Base-by-base conservation (phyloP, 2,797 vertebrate genomes). In the Eospalax fontanierii region DNA sequence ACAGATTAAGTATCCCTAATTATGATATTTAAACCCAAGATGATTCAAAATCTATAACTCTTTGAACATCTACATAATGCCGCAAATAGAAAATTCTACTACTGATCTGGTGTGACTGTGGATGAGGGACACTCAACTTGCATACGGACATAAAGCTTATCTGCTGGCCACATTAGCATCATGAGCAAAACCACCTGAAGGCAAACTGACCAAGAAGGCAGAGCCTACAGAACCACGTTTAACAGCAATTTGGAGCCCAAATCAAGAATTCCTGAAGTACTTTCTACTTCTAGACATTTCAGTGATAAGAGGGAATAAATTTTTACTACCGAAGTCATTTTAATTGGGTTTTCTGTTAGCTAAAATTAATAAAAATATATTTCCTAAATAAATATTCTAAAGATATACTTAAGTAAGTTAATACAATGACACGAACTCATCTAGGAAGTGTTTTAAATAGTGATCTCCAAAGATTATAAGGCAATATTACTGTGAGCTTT, bases 271-370 rank as follows among this genome's bases (percentile, higher is more conserved):
- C 68, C 75, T 85, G 21, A 74, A 71, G 46, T 3, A 89, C 3
- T 85, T 68, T 57, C 10, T 87, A 84, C 24, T 78, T 92, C 21
- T 75, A 26, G 30, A 76, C 65, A 86, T 96, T 79, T 85, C 24
- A 75, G 30, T 46, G 73, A 70, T 33, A 90, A 38, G 50, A 57
- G 46, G 10, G 87, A 82, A 84, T 92, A 89, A 92, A 89, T 43
- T 12, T 92, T 86, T 83, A 90, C 74, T 84, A 96, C 33, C 80
- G 71, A 95, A 85, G 61, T 11, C n/a, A 86, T 26, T 70, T 70
- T 80, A 83, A 65, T 76, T 71, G 43, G 59, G 35, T 82, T 93
- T 94, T 91, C 57, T 89, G 22, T 95, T 75, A 82, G 57, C 43
- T 68, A 18, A 16, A n/a, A n/a, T n/a, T n/a, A 91, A 46, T 90